Evolutionary conservation across 2,113 vertebrate species (phyloP), one percentile per base, ranked within the genome.

Genomic region (Oplegnathus fasciatus): DNA sequence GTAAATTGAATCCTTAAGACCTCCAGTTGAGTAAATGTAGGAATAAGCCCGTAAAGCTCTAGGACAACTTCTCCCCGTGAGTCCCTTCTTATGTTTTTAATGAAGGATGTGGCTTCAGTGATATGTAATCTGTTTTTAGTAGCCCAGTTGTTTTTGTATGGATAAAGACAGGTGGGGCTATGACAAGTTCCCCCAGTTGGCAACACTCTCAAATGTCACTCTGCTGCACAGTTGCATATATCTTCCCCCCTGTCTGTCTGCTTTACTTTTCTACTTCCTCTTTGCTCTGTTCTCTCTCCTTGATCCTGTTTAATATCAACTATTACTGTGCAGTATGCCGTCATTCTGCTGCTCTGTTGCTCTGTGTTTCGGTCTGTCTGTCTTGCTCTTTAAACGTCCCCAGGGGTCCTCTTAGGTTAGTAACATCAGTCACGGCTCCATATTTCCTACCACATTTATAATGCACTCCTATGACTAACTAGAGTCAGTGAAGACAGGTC

Each of bases 141-240:
- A 73, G 75, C 78, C 48, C 78, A 69, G 85, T 89, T 90, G 83
- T 87, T 89, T 92, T 84, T 89, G 87, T 89, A 90, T 85, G 89
- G 86, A 84, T 91, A 80, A 89, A 93, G 86, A 95, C 92, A 95
- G 91, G 92, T 93, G 93, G 84, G 82, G 64, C 85, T 75, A 65
- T 86, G 85, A 92, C 84, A 83, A 80, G 87, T 83, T 89, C 86
- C 76, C 85, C 69, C 82, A 88, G 78, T 91, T 93, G 90, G 90
- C 87, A 85, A 78, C 66, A 32, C 70, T 88, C 91, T 93, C 88
- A 90, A 90, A 94, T 93, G 79, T 92, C 92, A 91, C 85, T 73
- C 68, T 52, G 17, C 32, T 57, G 37, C 89, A 81, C 64, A 75
- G 44, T 62, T 68, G 66, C 78, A 83, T 80, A 68, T 74, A 71